Percentiles rank a stretch among this genome's conserved stretches.
These are phyloP conservation scores for Gallinago media DNA, from an alignment of 2,113 vertebrate species.

Conservation along the genomic window DNA sequence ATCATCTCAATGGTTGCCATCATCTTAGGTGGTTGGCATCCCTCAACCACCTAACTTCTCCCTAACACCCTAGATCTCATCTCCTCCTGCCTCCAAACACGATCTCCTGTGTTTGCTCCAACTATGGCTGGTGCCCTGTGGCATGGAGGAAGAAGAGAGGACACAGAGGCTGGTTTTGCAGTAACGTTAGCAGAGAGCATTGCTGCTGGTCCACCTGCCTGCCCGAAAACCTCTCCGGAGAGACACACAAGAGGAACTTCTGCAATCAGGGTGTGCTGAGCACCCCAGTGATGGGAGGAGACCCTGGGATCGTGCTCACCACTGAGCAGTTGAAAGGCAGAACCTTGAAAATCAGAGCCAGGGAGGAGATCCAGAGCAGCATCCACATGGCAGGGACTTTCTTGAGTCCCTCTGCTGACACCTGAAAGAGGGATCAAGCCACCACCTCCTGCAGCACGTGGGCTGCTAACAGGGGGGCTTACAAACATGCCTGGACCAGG, in stretches of 20 bases:
- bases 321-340: background rate
- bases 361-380: background rate
- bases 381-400: background rate
- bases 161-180: background rate
- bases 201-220: background rate
- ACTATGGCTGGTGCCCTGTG: background rate
- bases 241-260: background rate
- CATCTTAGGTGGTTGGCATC: too few relatives aligned
- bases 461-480: background rate
- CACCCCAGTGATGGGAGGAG: rapidly evolving
- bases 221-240: background rate
- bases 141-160: background rate
- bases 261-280: background rate
- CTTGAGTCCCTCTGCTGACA: background rate
- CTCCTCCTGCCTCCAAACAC: background rate
- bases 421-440: background rate
- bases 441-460: background rate
- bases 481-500: background rate
- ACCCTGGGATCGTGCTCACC: background rate
- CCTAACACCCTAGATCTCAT: background rate
- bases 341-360: background rate
- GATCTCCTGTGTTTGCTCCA: background rate
- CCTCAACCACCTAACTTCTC: background rate
- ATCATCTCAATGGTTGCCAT: too few relatives aligned
- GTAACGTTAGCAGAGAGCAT: background rate